Evolutionary conservation across 2,797 vertebrate species (phyloP).

Genomic region (Lophius americanus): DNA sequence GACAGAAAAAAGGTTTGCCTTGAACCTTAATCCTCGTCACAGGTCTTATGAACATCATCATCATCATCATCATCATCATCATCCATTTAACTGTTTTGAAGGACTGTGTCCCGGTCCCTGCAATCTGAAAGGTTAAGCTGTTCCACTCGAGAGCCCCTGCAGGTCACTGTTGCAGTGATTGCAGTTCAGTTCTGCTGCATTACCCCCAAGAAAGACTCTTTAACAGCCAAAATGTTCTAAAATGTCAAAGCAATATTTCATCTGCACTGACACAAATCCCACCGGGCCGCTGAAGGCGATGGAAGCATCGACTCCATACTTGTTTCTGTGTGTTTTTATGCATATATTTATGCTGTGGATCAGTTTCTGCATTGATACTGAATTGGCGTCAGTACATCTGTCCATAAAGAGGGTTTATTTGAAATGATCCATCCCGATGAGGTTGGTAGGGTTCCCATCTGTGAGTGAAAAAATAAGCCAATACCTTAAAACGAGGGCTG

Average conservation of each 20-base stretch:
- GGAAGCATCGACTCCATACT: conserved; percentile 4
- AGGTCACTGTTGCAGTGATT: neutral
- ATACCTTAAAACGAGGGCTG: neutral
- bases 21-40: no score
- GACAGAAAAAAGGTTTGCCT: no score
- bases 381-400: no score
- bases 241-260: conserved; percentile 16
- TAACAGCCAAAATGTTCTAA: conserved; percentile 7
- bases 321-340: neutral
- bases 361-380: no score
- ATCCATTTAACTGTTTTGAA: neutral
- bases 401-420: no score
- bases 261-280: conserved; percentile 3
- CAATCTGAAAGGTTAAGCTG: neutral
- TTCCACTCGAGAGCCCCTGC: neutral
- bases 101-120: neutral
- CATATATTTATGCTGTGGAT: no score
- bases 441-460: neutral
- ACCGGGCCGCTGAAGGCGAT: neutral
- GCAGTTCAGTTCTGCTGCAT: conserved; percentile 4
- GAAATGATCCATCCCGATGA: neutral
- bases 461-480: neutral
- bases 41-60: no score
- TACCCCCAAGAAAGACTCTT: conserved; percentile 2
- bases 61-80: neutral